Conservation (phyloP, 2,797 vertebrate species). For the Apogon hyalosoma region DNA sequence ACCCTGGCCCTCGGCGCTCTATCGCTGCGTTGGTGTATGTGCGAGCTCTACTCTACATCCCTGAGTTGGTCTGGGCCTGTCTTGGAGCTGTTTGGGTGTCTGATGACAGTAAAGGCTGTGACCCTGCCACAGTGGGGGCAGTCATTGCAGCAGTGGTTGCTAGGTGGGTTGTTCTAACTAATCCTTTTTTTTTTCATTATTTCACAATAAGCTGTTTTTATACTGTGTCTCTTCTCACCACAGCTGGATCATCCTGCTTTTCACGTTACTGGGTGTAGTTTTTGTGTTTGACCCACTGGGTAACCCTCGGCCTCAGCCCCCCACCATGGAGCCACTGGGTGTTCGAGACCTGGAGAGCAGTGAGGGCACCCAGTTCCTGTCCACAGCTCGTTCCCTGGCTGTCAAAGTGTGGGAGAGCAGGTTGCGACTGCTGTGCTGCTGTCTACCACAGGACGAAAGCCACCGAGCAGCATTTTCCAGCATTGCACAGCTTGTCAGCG, state of each 20-base stretch:
- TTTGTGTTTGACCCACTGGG: conserved; percentile 96
- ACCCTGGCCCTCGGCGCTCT: conserved; percentile 92
- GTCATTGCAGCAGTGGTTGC: conserved; percentile 89
- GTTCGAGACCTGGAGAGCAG: conserved; percentile 87
- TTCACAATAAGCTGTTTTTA: not conserved
- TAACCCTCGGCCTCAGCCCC: conserved; percentile 69
- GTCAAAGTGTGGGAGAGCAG: conserved; percentile 93
- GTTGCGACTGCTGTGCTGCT: conserved; percentile 92
- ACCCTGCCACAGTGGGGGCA: conserved; percentile 85
- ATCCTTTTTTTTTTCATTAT: not conserved
- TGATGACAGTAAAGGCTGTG: conserved; percentile 85
- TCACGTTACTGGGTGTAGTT: conserved; percentile 87
- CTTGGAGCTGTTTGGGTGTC: conserved; percentile 93
- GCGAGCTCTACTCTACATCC: conserved; percentile 90
- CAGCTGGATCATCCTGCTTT: conserved; percentile 95
- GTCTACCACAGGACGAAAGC: conserved; percentile 91
- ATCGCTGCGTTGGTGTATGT: conserved; percentile 92
- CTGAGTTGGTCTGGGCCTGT: conserved; percentile 93
- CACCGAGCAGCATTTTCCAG: conserved; percentile 92
- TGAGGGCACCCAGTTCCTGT: conserved; percentile 88
- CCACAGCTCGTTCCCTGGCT: conserved; percentile 89
- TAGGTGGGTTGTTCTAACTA: conserved; percentile 82
- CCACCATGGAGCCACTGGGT: conserved; percentile 42
- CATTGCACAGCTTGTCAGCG: conserved; percentile 90
- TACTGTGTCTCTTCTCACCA: not conserved